Evolutionary conservation across 2,113 vertebrate species (phyloP).

Genomic region (Bufo gargarizans): DNA sequence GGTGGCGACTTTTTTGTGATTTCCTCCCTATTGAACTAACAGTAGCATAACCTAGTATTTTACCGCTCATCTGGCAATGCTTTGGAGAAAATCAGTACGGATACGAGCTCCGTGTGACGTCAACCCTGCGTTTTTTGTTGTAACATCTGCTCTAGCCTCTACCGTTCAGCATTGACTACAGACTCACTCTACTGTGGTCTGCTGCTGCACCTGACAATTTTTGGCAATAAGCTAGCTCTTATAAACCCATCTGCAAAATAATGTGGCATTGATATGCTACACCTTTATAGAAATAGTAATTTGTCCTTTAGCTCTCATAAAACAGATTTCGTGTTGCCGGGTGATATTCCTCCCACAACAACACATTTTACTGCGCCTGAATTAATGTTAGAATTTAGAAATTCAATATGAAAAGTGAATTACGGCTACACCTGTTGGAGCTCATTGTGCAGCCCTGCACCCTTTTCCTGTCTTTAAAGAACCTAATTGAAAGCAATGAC

Average conservation of each 20-base stretch:
- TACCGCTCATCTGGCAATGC: neutral
- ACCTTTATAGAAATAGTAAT: constrained; percentile 63
- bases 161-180: neutral
- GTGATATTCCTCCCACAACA: constrained; percentile 49
- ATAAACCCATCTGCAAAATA: constrained; percentile 40
- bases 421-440: constrained; percentile 69
- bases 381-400: constrained; percentile 68
- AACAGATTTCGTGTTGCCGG: constrained; percentile 61
- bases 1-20: no score
- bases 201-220: constrained; percentile 43
- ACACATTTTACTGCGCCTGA: constrained; percentile 70
- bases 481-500: constrained; percentile 69
- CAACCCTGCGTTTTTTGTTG: neutral
- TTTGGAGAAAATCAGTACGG: no score
- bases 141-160: neutral
- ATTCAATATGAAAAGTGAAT: constrained; percentile 67
- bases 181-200: neutral
- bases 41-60: neutral
- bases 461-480: constrained; percentile 64
- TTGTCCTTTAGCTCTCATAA: constrained; percentile 58
- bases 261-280: constrained; percentile 59
- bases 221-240: constrained; percentile 45
- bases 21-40: neutral
- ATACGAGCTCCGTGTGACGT: neutral
- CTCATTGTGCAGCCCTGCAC: constrained; percentile 69